Evolutionary conservation across 2,888 invertebrate species (phyloP).

Genomic region (Troides helena): DNA sequence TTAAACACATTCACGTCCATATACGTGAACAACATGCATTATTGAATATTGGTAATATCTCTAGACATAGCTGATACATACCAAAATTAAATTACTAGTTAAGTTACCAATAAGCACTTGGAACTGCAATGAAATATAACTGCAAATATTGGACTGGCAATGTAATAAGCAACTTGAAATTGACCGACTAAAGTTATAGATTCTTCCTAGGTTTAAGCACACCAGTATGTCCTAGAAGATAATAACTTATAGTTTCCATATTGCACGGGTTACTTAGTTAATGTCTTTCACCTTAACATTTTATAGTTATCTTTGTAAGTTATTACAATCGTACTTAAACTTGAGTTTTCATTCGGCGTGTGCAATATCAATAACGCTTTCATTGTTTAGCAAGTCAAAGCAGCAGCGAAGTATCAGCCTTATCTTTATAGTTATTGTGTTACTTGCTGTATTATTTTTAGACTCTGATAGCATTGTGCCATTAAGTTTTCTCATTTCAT

Average conservation of each 20-base stretch:
- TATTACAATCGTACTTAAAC: too few species aligned
- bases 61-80: constrained; percentile 21
- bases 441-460: constrained; percentile 34
- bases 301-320: too few species aligned
- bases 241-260: too few species aligned
- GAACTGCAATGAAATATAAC: neutral
- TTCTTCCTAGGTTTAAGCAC: neutral
- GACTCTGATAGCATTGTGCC: constrained; percentile 34
- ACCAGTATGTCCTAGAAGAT: too few species aligned
- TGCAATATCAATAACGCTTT: neutral
- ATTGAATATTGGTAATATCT: constrained; percentile 10
- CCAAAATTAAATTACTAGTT: constrained; percentile 1
- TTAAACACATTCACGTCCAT: constrained; percentile 31
- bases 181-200: neutral
- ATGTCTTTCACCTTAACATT: too few species aligned
- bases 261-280: too few species aligned
- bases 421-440: constrained; percentile 30
- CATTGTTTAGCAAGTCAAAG: neutral
- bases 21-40: constrained; percentile 34
- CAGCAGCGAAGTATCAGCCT: neutral
- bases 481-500: constrained; percentile 22
- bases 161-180: neutral
- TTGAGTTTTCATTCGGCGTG: neutral
- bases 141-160: neutral
- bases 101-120: neutral